Base-by-base conservation (phyloP, 2,888 invertebrate species). In the Troides aeacus region DNA sequence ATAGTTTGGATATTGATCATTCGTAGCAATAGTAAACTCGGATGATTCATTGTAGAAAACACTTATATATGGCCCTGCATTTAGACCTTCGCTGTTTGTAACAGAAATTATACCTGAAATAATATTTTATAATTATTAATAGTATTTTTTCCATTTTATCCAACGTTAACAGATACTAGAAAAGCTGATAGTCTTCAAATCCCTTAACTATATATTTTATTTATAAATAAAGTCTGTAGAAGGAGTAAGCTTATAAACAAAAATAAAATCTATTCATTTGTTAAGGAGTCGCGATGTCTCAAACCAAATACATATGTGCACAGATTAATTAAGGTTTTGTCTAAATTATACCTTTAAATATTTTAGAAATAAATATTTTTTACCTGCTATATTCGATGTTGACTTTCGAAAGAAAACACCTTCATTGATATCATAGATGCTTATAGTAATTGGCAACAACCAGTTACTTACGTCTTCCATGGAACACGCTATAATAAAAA, bases 301-400 rank as follows among this genome's bases (percentile, higher is more conserved):
- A 46, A 1, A 15, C 42, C 12, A 46, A 46, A 42, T 12, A 46
- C 2, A 46, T 12, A 46, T 46, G 1, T 46, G 15, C 1, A 46
- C 42, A 15, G 42, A 53, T 53, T 53, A 6, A 53, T 53, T n/a
- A 53, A 1, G 18, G n/a, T 53, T 53, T 53, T 53, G 18, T 4
- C 2, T 53, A n/a, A 53, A 18, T n/a, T 1, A 5, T 53, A 53
- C 18, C n/a, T n/a, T 7, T 6, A 53, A 53, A 18, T 1, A 53
- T 53, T n/a, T 53, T 2, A 53, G n/a, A 4, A 12, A 6, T 53
- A 53, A 53, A 53, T 53, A n/a, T n/a, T 12, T 21, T 58, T 59
- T 6, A 92, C 92, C 80, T 72, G 71, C 71, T 72, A 92, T 85
- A 72, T 78, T 73, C 18, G 78, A 71, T 17, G 87, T 85, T 12